phyloP scores from a whole-genome alignment of 1,140 invertebrate genomes.

The Uloborus diversus region DNA sequence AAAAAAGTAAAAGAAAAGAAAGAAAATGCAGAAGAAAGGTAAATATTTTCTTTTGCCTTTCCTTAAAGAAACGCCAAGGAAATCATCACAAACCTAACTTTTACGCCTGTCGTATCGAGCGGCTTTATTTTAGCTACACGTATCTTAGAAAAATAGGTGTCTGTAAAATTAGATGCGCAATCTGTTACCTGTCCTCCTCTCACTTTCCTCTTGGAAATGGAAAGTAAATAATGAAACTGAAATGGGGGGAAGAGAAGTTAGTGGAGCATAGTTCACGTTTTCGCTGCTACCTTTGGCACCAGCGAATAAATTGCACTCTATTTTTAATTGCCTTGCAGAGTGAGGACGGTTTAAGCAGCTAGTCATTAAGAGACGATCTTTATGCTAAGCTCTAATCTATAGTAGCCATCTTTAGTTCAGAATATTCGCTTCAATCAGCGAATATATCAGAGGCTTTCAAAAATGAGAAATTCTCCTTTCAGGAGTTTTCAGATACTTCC shows the following conservation, averaged over 20 bases:
- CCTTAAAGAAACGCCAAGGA: no score
- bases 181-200: slow-evolving; percentile 26
- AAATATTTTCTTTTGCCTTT: no score
- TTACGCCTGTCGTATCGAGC: no score
- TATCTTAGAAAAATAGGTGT: slow-evolving; percentile 54
- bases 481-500: background rate
- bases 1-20: no score
- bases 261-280: slow-evolving; percentile 45
- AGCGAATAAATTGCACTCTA: slow-evolving; percentile 25
- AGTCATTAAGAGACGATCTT: slow-evolving; percentile 32
- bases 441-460: no score
- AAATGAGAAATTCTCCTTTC: background rate
- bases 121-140: slow-evolving; percentile 50
- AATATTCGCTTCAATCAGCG: no score
- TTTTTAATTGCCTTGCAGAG: slow-evolving; percentile 51
- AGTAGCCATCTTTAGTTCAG: slow-evolving; percentile 20
- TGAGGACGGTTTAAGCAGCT: slow-evolving; percentile 45
- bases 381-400: background rate
- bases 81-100: no score
- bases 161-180: slow-evolving; percentile 46
- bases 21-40: no score
- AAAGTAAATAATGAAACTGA: background rate
- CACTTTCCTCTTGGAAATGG: slow-evolving; percentile 3
- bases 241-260: background rate
- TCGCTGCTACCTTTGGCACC: slow-evolving; percentile 43